phyloP scores from a whole-genome alignment of 2,888 invertebrate species.

The Tryphoninae sp. region DNA sequence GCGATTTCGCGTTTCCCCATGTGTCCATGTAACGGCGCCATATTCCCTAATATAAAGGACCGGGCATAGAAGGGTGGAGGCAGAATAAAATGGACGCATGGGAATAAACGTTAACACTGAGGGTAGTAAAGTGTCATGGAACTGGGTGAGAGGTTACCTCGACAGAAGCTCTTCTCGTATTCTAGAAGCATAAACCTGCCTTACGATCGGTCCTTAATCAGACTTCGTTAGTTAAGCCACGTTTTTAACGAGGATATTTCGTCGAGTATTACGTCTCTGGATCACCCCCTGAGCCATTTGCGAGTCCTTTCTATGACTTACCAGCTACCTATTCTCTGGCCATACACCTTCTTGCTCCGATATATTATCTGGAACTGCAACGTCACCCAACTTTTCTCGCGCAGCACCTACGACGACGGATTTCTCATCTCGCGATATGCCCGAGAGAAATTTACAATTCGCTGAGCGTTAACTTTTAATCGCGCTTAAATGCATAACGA shows the following conservation, averaged over 20 bases:
- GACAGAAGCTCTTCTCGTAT: slow-evolving; percentile 62
- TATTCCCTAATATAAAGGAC: slow-evolving; percentile 47
- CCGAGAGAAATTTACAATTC: slow-evolving; percentile 4
- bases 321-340: background rate
- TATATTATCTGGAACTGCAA: slow-evolving; percentile 7
- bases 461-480: slow-evolving; percentile 23
- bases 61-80: background rate
- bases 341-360: background rate
- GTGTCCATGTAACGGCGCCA: slow-evolving; percentile 24
- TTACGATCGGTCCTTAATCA: slow-evolving; percentile 65
- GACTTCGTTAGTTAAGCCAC: slow-evolving; percentile 64
- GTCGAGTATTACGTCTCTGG: slow-evolving; percentile 58
- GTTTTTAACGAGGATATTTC: slow-evolving; percentile 63
- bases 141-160: slow-evolving; percentile 31
- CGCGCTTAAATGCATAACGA: background rate
- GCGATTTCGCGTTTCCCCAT: slow-evolving; percentile 38
- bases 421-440: background rate
- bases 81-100: slow-evolving; percentile 41
- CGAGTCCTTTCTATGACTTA: slow-evolving; percentile 51
- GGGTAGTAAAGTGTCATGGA: slow-evolving; percentile 54
- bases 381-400: slow-evolving; percentile 27
- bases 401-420: background rate
- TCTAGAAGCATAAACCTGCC: slow-evolving; percentile 60
- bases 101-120: slow-evolving; percentile 57
- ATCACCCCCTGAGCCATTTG: slow-evolving; percentile 42